Percentiles rank a stretch among this genome's conserved stretches.
These are phyloP conservation scores for Proteles cristata DNA, from an alignment of 2,113 vertebrate genomes.

Conservation along the genomic window DNA sequence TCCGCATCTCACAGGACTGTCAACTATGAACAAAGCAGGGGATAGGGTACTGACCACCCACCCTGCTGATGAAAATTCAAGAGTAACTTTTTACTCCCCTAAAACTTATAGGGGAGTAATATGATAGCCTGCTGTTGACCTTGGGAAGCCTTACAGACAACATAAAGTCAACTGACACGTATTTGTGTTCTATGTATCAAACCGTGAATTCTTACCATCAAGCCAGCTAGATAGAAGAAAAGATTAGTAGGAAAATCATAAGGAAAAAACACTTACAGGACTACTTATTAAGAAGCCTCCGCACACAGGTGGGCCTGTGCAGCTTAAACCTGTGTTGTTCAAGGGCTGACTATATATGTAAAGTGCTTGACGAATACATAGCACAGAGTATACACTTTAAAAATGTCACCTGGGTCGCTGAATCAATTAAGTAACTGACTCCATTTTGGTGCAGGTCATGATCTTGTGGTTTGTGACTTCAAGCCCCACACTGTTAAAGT, in stretches of 20 bases:
- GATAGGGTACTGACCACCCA: fast-evolving
- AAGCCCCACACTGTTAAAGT: too few species aligned
- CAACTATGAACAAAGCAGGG: neutral
- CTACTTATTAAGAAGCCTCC: neutral
- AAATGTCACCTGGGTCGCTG: neutral
- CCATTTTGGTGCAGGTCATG: too few species aligned
- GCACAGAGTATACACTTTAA: neutral
- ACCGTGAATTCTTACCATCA: neutral
- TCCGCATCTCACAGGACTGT: neutral
- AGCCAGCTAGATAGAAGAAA: neutral
- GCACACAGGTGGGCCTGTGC: neutral
- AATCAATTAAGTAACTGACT: too few species aligned
- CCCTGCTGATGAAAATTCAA: neutral
- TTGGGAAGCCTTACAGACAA: neutral
- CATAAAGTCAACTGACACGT: neutral
- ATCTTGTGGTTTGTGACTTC: too few species aligned
- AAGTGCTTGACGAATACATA: neutral
- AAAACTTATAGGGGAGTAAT: neutral
- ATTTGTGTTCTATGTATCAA: neutral
- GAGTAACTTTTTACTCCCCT: neutral
- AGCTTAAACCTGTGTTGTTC: neutral
- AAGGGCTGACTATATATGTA: neutral
- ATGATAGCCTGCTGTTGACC: neutral
- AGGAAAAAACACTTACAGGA: neutral
- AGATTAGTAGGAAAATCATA: neutral